Conservation (phyloP, 2,888 invertebrate genomes). For the Volucella bombylans region DNA sequence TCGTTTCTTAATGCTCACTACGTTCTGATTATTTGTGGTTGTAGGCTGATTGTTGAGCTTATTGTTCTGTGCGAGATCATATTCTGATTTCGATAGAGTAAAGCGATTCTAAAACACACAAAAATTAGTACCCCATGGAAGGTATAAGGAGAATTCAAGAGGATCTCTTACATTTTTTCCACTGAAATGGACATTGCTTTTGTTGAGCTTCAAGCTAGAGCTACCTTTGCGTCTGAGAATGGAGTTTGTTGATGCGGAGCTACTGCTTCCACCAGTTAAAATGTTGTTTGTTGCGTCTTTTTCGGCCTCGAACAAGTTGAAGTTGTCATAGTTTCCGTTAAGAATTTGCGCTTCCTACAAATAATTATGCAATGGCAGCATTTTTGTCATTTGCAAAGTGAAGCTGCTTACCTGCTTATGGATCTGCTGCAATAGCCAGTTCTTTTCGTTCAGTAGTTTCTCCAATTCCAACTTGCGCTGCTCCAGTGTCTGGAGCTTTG, state of each 20-base stretch:
- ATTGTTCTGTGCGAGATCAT: slow-evolving; percentile 75
- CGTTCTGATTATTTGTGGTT: slow-evolving; percentile 75
- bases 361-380: not conserved
- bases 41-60: slow-evolving; percentile 77
- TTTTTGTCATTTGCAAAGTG: not conserved
- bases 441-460: slow-evolving; percentile 81
- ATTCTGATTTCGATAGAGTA: slow-evolving; percentile 74
- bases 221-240: slow-evolving; percentile 78
- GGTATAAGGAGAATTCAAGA: not conserved
- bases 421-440: slow-evolving; percentile 81
- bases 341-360: slow-evolving; percentile 79
- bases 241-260: slow-evolving; percentile 45
- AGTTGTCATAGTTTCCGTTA: slow-evolving; percentile 80
- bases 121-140: not conserved
- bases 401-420: slow-evolving; percentile 77
- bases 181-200: slow-evolving; percentile 57
- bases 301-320: slow-evolving; percentile 78
- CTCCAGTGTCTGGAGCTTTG: slow-evolving; percentile 78
- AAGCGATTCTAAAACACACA: slow-evolving; percentile 44
- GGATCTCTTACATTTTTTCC: slow-evolving; percentile 51
- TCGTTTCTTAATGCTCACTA: slow-evolving; percentile 69
- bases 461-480: slow-evolving; percentile 80
- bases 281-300: slow-evolving; percentile 1
- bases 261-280: not conserved
- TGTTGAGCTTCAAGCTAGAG: slow-evolving; percentile 73